Base-by-base conservation (phyloP, 2,113 vertebrate species). In the Columba livia region DNA sequence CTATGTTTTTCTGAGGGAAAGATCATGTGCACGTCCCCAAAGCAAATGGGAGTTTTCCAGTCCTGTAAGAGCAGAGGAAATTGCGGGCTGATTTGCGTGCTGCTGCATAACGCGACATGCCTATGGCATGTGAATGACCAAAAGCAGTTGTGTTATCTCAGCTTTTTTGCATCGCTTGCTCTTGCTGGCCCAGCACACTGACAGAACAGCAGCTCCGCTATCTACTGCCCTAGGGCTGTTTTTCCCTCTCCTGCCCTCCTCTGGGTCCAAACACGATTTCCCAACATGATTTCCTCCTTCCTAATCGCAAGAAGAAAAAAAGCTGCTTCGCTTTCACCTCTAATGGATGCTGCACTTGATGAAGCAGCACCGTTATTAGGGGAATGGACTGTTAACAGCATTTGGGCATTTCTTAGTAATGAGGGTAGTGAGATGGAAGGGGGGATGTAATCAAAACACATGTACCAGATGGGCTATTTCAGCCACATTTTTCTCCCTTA, bases 401-500 rank as follows among this genome's bases (percentile, higher is more conserved):
- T 73, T 73, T 83, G 90, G 88, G 86, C 83, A 92, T 74, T 89
- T 85, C 92, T 60, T 58, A 51, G 75, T 80, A 92, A 93, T 84
- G 79, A 93, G 79, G 72, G 85, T 65, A 93, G 69, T 28, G 77
- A 94, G 72, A 90, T 58, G 85, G 82, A 89, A 85, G 82, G 60
- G 82, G 79, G 50, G 78, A 89, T 54, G 89, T 53, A 58, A 96
- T 89, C 81, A 75, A 79, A 95, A 58, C 17, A 73, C 90, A 44
- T 0, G 1, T 23, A 88, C 87, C 91, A 96, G 74, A 88, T 85
- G 85, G 87, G 71, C 71, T 82, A 65, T 94, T 96, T 85, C 89
- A 94, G 91, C 91, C 66, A 65, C 91, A 79, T 93, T 95, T 95
- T 79, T 94, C 89, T 95, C 94, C 89, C 88, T 86, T 47, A 71